phyloP scores from a whole-genome alignment of 2,888 invertebrate genomes.

The Labia minor region DNA sequence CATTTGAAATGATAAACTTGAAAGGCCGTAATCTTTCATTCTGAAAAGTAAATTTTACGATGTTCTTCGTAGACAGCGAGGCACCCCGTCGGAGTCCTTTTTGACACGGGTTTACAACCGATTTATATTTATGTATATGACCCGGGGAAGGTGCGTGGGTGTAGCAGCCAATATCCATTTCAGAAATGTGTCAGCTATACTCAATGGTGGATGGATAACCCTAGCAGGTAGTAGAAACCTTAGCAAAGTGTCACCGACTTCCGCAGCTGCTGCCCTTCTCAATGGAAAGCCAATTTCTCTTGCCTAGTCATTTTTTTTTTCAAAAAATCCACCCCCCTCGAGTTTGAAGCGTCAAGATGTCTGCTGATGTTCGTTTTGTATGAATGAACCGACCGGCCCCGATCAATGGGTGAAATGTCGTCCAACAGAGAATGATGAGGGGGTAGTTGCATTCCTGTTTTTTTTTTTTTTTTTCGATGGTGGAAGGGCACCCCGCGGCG shows the following conservation, averaged over 20 bases:
- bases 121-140: constrained; percentile 8
- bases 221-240: constrained; percentile 7
- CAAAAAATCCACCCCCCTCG: background rate
- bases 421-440: background rate
- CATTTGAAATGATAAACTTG: background rate
- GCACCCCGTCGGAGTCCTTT: background rate
- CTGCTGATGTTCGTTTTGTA: background rate
- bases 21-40: background rate
- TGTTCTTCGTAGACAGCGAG: background rate
- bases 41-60: background rate
- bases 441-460: constrained; percentile 7
- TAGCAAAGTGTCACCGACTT: constrained; percentile 7
- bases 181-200: background rate
- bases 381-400: background rate
- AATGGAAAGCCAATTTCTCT: constrained; percentile 13
- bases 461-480: background rate
- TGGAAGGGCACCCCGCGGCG: background rate
- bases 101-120: constrained; percentile 3
- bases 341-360: background rate
- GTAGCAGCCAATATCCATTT: constrained; percentile 8
- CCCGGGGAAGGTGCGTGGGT: background rate
- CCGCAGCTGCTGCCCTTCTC: constrained; percentile 13
- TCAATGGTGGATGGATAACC: constrained; percentile 13
- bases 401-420: constrained; percentile 13
- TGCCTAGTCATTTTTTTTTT: constrained; percentile 7